A percentile compares a stretch with the other conserved stretches of the same genome.
Conservation (phyloP, 2,113 vertebrate genomes). For the human (Homo sapiens) region DNA sequence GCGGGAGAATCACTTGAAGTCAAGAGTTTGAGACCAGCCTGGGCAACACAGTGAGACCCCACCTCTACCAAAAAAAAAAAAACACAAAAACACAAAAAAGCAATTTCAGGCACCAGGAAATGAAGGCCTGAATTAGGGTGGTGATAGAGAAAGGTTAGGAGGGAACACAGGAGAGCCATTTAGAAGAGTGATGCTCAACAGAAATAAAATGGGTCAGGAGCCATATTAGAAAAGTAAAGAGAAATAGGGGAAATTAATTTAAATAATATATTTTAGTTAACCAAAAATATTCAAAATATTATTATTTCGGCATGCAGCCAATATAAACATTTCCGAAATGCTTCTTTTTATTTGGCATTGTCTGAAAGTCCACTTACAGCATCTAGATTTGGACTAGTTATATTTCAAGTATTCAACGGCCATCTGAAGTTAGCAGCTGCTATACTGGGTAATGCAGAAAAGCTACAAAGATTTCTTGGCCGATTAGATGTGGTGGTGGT, state of each 20-base stretch:
- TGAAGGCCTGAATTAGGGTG: background rate
- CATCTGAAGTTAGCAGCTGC: background rate
- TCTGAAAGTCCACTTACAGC: background rate
- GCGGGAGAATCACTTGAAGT: background rate
- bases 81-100: too few relatives aligned
- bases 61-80: too few relatives aligned
- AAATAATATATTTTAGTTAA: slow-evolving; percentile 28
- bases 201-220: background rate
- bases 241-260: slow-evolving; percentile 18
- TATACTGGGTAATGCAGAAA: background rate
- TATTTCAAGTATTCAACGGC: background rate
- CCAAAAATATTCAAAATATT: background rate
- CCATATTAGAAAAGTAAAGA: background rate
- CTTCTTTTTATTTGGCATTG: background rate
- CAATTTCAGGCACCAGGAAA: background rate
- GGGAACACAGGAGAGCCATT: background rate
- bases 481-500: background rate
- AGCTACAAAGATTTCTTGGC: background rate
- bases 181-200: background rate
- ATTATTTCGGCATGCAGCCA: background rate
- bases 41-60: background rate
- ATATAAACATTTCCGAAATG: background rate
- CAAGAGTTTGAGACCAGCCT: background rate
- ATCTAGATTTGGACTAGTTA: background rate
- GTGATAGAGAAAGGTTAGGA: background rate